These are phyloP conservation scores for Peromyscus californicus DNA, from an alignment of 2,113 vertebrate genomes.

Conservation along the genomic window DNA sequence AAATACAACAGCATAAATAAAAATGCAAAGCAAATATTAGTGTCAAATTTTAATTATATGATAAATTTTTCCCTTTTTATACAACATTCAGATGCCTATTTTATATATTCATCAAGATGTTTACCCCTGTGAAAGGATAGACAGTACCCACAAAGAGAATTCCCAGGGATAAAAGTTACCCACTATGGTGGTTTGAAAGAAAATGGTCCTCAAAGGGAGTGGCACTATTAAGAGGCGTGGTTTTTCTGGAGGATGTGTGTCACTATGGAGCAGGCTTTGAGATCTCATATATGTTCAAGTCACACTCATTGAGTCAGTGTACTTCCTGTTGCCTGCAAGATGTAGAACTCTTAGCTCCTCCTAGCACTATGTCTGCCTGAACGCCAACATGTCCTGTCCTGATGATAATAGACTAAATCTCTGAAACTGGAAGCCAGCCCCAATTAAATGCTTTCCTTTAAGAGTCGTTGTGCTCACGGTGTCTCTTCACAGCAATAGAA, in stretches of 20 bases:
- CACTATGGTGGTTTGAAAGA: not conserved
- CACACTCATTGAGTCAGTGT: not conserved
- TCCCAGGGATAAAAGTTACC: not conserved
- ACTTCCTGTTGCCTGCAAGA: not conserved
- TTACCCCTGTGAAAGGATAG: not conserved
- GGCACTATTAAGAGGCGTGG: not conserved
- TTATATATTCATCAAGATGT: not conserved
- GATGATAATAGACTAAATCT: not conserved
- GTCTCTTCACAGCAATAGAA: no score
- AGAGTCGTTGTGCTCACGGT: no score
- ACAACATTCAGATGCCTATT: not conserved
- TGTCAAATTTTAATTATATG: conserved; percentile 6
- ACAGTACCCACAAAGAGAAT: not conserved
- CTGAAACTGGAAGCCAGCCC: not conserved
- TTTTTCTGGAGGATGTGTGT: not conserved
- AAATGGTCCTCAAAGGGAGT: not conserved
- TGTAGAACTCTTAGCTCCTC: not conserved
- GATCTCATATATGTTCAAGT: not conserved
- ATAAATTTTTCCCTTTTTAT: not conserved
- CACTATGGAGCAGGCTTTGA: not conserved
- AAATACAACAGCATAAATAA: conserved; percentile 25
- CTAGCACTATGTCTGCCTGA: not conserved
- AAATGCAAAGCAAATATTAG: conserved; percentile 29
- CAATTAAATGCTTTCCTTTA: no score
- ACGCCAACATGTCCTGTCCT: not conserved